Base-by-base conservation (phyloP, 2,888 invertebrate genomes). In the Tenthredo livida region DNA sequence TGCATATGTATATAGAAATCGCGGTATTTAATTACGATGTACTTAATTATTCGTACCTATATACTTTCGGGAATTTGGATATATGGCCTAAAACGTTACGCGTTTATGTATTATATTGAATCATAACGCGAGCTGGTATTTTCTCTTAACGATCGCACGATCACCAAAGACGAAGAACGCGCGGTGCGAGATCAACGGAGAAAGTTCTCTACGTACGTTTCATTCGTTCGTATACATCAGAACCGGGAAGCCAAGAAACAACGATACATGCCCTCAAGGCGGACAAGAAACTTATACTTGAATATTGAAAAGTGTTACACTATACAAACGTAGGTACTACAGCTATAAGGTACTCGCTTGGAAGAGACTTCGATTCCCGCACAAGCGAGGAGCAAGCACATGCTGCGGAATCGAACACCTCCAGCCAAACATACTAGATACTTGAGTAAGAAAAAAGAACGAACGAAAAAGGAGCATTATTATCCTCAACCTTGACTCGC, bases 131-230 rank as follows among this genome's bases (percentile, higher is more conserved):
- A 15, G n/a, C 1, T 25, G 3, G 10, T 61, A 25, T 61, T 77
- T 77, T 29, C 9, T 29, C 6, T 15, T 33, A 17, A 17, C 50
- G 37, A 37, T 29, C 3, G 29, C n/a, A n/a, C 15, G 47, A 47
- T 37, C 37, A 15, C 12, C 37, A 15, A 40, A 80, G 40, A 61
- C 33, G 58, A 37, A 37, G 58, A 58, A 80, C 61, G 54, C 54
- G 40, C 80, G 40, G 80, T 61, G 7, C 37, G 80, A 80, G 80
- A 80, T 80, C 61, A 61, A 80, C 80, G 61, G 61, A 61, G 80
- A 80, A 61, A 80, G 61, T 61, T 50, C 17, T 77, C 15, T 75
- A 29, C 47, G 25, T 47, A 33, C 37, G 40, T 37, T 3, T 50
- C 54, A 54, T 47, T 47, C 50, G 54, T 50, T 29, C 29, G 29